A percentile compares a stretch with the other conserved stretches of the same genome.
phyloP scores from a whole-genome alignment of 2,113 vertebrate species.

The Heliornis fulica region DNA sequence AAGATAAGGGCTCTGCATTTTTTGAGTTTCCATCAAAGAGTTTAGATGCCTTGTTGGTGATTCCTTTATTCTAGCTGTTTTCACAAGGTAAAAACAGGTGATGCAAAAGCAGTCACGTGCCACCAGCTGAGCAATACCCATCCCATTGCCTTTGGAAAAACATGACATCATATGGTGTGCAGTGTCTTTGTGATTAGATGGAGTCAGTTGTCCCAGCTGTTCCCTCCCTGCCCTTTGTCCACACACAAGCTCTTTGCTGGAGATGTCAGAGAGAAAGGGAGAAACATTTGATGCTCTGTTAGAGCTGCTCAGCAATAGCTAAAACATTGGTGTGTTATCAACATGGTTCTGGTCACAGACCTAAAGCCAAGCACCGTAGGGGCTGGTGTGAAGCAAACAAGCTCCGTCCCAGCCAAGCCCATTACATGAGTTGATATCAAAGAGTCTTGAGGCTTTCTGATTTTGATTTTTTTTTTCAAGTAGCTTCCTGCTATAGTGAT shows the following conservation, averaged over 20 bases:
- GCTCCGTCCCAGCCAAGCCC: neutral
- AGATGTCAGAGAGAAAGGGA: neutral
- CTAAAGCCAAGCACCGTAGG: rapidly evolving
- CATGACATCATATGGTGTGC: neutral
- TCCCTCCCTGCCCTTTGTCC: neutral
- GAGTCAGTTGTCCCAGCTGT: neutral
- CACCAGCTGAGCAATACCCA: neutral
- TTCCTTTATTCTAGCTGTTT: neutral
- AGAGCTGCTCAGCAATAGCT: neutral
- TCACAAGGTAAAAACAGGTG: neutral
- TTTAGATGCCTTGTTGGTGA: neutral
- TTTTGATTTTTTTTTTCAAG: neutral
- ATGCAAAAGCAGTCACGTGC: neutral
- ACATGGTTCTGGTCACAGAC: rapidly evolving
- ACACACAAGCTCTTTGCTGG: neutral
- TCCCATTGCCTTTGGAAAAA: neutral
- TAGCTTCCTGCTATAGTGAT: neutral
- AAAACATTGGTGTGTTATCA: neutral
- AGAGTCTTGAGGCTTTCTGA: neutral
- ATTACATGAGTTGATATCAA: neutral
- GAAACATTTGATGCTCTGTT: neutral
- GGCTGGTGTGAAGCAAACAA: neutral
- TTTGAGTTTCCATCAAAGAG: neutral
- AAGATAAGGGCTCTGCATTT: neutral
- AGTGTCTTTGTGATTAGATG: neutral